Base-by-base conservation (phyloP, 2,113 vertebrate species). In the Percina caprodes region DNA sequence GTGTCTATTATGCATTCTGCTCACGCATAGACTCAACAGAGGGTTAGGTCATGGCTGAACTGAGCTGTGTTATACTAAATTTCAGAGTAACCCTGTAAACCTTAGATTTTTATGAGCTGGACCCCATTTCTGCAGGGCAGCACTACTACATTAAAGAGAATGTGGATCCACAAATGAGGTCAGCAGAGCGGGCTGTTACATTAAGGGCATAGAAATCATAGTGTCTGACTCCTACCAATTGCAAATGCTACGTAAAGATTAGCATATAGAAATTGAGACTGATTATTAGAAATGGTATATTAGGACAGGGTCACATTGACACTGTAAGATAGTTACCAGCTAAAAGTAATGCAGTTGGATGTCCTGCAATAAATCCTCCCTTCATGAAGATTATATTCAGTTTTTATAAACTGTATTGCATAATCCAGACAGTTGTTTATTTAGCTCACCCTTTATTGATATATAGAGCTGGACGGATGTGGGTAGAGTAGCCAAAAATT, bases 161-260 rank as follows among this genome's bases (percentile, higher is more conserved):
- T 82, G 84, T 82, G 83, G 69, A 80, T 85, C 74, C 77, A 74
- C 61, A 89, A 91, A 90, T 91, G 85, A 90, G 87, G 89, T 88
- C 68, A 75, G 79, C 59, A 55, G 58, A 80, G 72, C 65, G 15
- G 72, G 71, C 69, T 66, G 69, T 58, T 80, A 60, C 51, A 46
- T 66, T 86, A 51, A 74, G 78, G 85, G 65, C 75, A 79, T 5
- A 77, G 48, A 65, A 84, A 75, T 88, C 82, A 85, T 21, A 46
- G 52, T 60, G 67, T 83, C 62, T 82, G 79, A 72, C 74, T 80
- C 46, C 69, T 60, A 11, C 55, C 51, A 83, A 65, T 79, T 75
- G 66, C 79, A 79, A 89, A 86, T 69, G 35, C 48, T 67, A 67
- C n/a, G 5, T 54, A 79, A 68, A 83, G 66, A 85, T 85, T 74